Conservation (phyloP, 2,113 vertebrate genomes). For the Anas platyrhynchos region DNA sequence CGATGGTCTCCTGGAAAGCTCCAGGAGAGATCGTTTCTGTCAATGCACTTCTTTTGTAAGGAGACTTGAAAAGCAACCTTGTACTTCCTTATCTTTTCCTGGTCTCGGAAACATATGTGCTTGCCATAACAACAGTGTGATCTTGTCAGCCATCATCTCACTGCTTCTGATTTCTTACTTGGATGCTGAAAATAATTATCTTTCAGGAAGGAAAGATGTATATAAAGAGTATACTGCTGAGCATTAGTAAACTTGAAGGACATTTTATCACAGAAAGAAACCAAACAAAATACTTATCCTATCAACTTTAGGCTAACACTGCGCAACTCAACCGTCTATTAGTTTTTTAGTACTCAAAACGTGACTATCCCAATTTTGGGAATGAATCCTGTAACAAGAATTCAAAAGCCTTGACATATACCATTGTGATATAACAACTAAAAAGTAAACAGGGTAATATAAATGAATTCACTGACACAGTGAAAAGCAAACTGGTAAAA, state of each 20-base stretch:
- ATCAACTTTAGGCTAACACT: background rate
- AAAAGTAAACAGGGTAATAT: background rate
- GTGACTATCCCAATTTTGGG: background rate
- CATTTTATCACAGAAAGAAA: background rate
- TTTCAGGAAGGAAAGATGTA: background rate
- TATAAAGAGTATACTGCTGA: background rate
- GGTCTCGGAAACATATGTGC: fast-evolving
- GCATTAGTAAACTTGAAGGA: background rate
- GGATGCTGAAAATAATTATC: background rate
- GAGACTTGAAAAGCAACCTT: background rate
- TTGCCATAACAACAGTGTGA: background rate
- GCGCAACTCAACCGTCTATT: background rate
- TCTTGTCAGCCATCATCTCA: background rate
- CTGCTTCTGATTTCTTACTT: background rate
- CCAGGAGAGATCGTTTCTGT: fast-evolving
- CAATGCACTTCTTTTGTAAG: background rate
- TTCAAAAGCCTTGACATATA: background rate
- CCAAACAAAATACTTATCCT: background rate
- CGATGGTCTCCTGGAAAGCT: background rate
- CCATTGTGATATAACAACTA: background rate
- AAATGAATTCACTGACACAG: background rate
- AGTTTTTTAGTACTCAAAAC: background rate
- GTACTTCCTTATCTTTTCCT: background rate
- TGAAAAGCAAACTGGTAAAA: background rate
- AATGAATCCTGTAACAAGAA: background rate